A percentile compares a stretch with the other conserved stretches of the same genome.
phyloP scores from a whole-genome alignment of 2,113 vertebrate genomes.

The Thomomys bottae region DNA sequence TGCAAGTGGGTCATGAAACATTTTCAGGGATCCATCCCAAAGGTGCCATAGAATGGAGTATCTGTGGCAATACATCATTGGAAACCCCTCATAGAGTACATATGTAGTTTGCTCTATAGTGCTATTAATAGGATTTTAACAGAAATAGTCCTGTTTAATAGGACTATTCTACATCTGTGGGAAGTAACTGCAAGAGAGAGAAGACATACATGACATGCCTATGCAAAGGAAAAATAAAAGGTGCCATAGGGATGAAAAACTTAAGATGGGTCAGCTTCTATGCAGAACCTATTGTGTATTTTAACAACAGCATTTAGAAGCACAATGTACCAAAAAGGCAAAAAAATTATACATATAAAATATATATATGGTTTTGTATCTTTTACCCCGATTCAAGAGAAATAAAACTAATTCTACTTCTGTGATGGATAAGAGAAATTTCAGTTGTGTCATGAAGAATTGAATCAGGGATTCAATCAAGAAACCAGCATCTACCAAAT shows the following conservation, averaged over 20 bases:
- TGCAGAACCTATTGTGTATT: background rate
- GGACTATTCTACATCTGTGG: too few relatives aligned
- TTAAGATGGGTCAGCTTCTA: background rate
- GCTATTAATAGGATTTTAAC: too few relatives aligned
- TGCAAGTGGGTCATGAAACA: background rate
- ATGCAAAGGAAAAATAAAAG: too few relatives aligned
- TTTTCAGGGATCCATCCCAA: background rate
- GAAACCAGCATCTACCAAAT: background rate
- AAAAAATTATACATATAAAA: too few relatives aligned
- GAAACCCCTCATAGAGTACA: too few relatives aligned
- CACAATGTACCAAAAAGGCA: background rate
- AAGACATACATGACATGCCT: too few relatives aligned
- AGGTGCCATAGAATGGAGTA: accelerated
- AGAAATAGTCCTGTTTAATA: too few relatives aligned
- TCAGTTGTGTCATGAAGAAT: background rate
- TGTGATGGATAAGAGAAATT: background rate
- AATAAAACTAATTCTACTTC: background rate
- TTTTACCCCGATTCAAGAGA: background rate
- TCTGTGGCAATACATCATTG: too few relatives aligned
- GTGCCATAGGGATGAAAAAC: background rate
- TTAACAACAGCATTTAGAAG: background rate
- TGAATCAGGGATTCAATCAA: background rate
- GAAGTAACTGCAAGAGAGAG: too few relatives aligned
- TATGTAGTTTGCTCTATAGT: too few relatives aligned
- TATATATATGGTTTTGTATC: background rate